phyloP scores from a whole-genome alignment of 2,888 invertebrate genomes.

The Melieria picta region DNA sequence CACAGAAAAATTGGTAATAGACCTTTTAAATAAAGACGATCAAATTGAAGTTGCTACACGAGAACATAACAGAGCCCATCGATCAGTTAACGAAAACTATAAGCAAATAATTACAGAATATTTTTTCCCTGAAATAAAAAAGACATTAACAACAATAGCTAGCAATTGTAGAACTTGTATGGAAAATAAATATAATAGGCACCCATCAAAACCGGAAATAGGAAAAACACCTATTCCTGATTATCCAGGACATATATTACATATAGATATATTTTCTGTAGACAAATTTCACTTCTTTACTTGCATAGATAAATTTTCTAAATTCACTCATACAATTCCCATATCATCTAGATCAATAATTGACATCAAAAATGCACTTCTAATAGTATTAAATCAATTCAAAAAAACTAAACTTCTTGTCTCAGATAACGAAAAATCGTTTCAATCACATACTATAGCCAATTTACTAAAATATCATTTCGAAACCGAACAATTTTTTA shows the following conservation, averaged over 20 bases:
- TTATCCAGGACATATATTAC: slow-evolving; percentile 26
- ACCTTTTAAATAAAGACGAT: slow-evolving; percentile 30
- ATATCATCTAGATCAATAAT: slow-evolving; percentile 9
- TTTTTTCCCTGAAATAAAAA: slow-evolving; percentile 30
- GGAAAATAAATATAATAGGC: slow-evolving; percentile 31
- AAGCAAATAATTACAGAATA: slow-evolving; percentile 27
- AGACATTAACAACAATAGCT: slow-evolving; percentile 23
- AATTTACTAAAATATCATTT: no score
- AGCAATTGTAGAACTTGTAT: slow-evolving; percentile 31
- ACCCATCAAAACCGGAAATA: slow-evolving; percentile 24
- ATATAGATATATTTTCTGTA: slow-evolving; percentile 30
- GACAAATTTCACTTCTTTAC: slow-evolving; percentile 27
- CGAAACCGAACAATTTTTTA: no score
- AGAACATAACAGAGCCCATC: slow-evolving; percentile 19
- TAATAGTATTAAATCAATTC: no score
- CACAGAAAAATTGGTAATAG: slow-evolving; percentile 30
- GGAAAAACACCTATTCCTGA: slow-evolving; percentile 24
- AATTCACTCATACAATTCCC: slow-evolving; percentile 15
- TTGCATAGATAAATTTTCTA: slow-evolving; percentile 29
- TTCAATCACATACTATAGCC: no score
- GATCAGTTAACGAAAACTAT: slow-evolving; percentile 19
- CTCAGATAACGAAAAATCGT: no score
- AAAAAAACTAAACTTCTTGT: no score
- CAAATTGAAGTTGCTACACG: slow-evolving; percentile 20
- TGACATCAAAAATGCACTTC: not conserved